Evolutionary conservation across 1,140 invertebrate genomes (phyloP).

Genomic region (Drosophila mauritiana): DNA sequence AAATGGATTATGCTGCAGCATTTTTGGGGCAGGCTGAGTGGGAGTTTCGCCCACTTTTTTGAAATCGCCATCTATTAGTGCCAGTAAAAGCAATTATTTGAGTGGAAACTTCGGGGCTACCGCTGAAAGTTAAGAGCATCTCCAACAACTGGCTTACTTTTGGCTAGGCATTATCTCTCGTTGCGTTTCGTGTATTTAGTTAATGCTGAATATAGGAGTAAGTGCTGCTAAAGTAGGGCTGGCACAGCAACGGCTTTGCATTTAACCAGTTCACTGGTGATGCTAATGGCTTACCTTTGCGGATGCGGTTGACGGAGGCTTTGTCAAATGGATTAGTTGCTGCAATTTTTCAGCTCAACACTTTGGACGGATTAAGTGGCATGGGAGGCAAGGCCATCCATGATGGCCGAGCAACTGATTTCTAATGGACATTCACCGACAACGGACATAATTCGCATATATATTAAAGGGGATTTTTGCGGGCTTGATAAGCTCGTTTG

Average conservation of each 20-base stretch:
- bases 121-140: slow-evolving; percentile 25
- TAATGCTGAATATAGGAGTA: slow-evolving; percentile 9
- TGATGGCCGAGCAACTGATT: not conserved
- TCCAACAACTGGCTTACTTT: slow-evolving; percentile 9
- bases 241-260: slow-evolving; percentile 18
- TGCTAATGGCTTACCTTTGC: slow-evolving; percentile 43
- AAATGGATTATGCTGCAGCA: slow-evolving; percentile 52
- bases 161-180: slow-evolving; percentile 55
- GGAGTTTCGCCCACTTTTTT: too few species aligned
- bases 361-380: slow-evolving; percentile 22
- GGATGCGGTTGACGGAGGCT: slow-evolving; percentile 7
- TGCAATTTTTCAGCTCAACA: slow-evolving; percentile 54
- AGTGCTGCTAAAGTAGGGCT: slow-evolving; percentile 10
- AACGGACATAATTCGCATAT: slow-evolving; percentile 2
- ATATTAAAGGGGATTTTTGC: slow-evolving; percentile 3
- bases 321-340: slow-evolving; percentile 41
- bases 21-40: not conserved
- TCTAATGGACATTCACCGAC: slow-evolving; percentile 3
- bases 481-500: not conserved
- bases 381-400: slow-evolving; percentile 16
- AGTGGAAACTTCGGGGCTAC: slow-evolving; percentile 55
- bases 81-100: slow-evolving; percentile 69
- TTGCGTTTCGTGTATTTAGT: slow-evolving; percentile 12
- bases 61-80: slow-evolving; percentile 55
- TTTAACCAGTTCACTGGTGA: slow-evolving; percentile 30